Conservation (phyloP, 2,797 vertebrate species). For the Sebastes paucispinis region DNA sequence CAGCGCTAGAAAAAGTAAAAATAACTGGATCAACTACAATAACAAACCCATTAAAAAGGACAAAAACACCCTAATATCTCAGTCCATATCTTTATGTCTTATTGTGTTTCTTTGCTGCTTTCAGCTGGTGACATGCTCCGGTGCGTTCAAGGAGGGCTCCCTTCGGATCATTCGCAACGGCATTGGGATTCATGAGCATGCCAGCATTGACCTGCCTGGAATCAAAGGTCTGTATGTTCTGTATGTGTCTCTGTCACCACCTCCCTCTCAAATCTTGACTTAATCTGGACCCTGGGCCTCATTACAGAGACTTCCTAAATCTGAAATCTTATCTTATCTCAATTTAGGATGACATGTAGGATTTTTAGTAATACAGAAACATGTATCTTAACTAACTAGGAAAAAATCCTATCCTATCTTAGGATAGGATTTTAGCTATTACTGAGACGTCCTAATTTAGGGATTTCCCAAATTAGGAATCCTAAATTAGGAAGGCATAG, state of each 20-base stretch:
- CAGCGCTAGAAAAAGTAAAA: neutral
- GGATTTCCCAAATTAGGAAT: too few relatives aligned
- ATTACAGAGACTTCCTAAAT: too few relatives aligned
- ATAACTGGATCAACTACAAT: neutral
- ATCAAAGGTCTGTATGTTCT: conserved; percentile 84
- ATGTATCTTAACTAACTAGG: too few relatives aligned
- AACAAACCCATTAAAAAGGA: neutral
- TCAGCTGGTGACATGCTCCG: conserved; percentile 97
- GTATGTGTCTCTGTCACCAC: conserved; percentile 1
- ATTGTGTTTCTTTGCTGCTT: conserved; percentile 38
- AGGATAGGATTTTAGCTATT: too few relatives aligned
- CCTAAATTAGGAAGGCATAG: too few relatives aligned
- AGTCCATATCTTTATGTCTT: neutral
- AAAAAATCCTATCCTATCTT: too few relatives aligned
- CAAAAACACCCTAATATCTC: neutral
- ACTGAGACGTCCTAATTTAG: too few relatives aligned
- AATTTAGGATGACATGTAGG: too few relatives aligned
- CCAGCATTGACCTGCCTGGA: conserved; percentile 97
- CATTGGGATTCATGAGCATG: conserved; percentile 98
- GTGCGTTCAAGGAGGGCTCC: conserved; percentile 98
- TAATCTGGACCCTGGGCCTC: too few relatives aligned
- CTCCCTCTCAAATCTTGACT: conserved; percentile 4
- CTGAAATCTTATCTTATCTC: too few relatives aligned
- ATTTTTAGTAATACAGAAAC: too few relatives aligned
- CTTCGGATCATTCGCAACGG: conserved; percentile 97